Evolutionary conservation across 2,888 invertebrate species (phyloP).

Genomic region (Tinea trinotella): DNA sequence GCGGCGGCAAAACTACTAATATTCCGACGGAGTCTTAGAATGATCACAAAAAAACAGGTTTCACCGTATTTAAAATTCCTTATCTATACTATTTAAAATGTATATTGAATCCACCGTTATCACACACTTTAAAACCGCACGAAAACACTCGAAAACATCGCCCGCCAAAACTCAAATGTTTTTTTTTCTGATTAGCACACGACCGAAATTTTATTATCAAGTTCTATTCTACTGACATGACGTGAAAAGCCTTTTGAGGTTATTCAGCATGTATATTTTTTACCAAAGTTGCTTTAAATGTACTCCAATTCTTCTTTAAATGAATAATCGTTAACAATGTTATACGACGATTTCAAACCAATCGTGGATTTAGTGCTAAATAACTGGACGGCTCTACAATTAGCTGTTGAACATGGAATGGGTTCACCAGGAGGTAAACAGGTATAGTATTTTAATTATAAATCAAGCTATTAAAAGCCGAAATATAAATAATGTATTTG

Average conservation of each 20-base stretch:
- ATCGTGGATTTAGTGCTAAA: constrained; percentile 78
- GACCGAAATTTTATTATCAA: neutral
- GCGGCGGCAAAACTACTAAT: too few relatives aligned
- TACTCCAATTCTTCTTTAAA: neutral
- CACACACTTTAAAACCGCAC: too few relatives aligned
- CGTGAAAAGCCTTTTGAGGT: neutral
- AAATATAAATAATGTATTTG: neutral
- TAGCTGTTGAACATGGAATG: constrained; percentile 83
- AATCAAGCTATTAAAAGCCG: too few relatives aligned
- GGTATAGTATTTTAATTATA: constrained; percentile 40
- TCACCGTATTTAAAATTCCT: too few relatives aligned
- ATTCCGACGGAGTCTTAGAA: too few relatives aligned
- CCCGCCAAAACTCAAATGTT: too few relatives aligned
- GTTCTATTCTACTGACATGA: too few relatives aligned
- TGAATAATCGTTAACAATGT: constrained; percentile 34
- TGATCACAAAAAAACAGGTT: too few relatives aligned
- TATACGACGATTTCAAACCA: constrained; percentile 69
- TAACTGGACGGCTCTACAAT: constrained; percentile 79
- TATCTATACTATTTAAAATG: too few relatives aligned
- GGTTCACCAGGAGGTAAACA: constrained; percentile 79
- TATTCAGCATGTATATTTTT: neutral
- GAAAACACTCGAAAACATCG: too few relatives aligned
- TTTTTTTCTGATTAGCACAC: too few relatives aligned
- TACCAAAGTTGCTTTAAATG: neutral
- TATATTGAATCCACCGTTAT: too few relatives aligned